phyloP scores from a whole-genome alignment of 2,797 vertebrate species.

The Hoplostethus atlanticus region DNA sequence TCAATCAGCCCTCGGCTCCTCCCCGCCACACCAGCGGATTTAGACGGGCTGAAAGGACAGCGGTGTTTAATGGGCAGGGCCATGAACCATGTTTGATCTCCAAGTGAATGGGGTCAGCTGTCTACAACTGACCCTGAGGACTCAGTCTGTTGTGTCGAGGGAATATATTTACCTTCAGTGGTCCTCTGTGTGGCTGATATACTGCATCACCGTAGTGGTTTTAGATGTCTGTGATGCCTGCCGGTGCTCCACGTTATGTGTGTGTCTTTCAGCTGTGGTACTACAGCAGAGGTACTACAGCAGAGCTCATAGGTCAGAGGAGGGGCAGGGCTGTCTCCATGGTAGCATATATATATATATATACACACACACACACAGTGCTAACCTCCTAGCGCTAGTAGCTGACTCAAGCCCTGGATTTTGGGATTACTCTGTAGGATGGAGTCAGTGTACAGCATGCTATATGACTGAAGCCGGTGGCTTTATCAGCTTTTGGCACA shows the following conservation, averaged over 20 bases:
- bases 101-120: slow-evolving; percentile 53
- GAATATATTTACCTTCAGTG: slow-evolving; percentile 30
- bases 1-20: slow-evolving; percentile 56
- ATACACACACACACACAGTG: background rate
- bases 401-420: slow-evolving; percentile 26
- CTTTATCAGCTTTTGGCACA: slow-evolving; percentile 38
- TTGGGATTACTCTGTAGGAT: slow-evolving; percentile 4
- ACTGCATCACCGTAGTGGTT: background rate
- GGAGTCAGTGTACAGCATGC: slow-evolving; percentile 3
- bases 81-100: slow-evolving; percentile 61
- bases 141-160: slow-evolving; percentile 21
- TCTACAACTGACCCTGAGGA: slow-evolving; percentile 36
- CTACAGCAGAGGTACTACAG: slow-evolving; percentile 3
- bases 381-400: slow-evolving; percentile 26
- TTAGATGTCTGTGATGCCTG: background rate
- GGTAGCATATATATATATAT: slow-evolving; percentile 22
- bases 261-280: slow-evolving; percentile 6
- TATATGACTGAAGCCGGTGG: slow-evolving; percentile 29
- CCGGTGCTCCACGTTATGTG: background rate
- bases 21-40: slow-evolving; percentile 47
- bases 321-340: slow-evolving; percentile 32
- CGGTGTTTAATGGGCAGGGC: slow-evolving; percentile 53
- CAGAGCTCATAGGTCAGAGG: slow-evolving; percentile 22
- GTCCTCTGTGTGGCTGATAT: slow-evolving; percentile 11
- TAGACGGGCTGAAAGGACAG: slow-evolving; percentile 53